A percentile compares a stretch with the other conserved stretches of the same genome.
Evolutionary conservation across 2,797 vertebrate genomes (phyloP).

Genomic region (Microhierax caerulescens): DNA sequence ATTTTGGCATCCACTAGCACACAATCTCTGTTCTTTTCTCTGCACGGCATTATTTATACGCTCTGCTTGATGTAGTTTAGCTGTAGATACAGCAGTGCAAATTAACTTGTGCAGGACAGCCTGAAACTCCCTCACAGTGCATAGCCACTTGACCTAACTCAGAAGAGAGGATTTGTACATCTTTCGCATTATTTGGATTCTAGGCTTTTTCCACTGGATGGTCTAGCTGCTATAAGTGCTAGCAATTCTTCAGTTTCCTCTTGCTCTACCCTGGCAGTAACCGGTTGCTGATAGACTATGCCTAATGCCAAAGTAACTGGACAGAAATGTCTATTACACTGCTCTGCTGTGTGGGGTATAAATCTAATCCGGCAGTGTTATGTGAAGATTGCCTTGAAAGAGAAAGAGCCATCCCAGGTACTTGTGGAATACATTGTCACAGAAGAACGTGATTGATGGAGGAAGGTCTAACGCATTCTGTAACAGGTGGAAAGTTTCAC

Average conservation of each 20-base stretch:
- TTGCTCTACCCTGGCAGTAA: background rate
- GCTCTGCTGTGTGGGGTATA: background rate
- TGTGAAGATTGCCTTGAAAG: background rate
- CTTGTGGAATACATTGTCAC: fast-evolving
- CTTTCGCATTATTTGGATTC: background rate
- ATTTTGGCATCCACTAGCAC: background rate
- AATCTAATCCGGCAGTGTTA: background rate
- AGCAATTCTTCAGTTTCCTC: background rate
- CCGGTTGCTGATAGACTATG: background rate
- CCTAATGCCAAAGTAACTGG: background rate
- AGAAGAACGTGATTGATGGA: background rate
- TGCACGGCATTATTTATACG: background rate
- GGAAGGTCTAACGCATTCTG: background rate
- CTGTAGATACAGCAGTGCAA: background rate
- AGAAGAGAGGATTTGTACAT: background rate
- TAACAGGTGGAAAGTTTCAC: background rate
- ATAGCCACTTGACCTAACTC: background rate
- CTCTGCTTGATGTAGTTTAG: background rate
- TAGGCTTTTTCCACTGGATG: background rate
- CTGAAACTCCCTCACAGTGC: background rate
- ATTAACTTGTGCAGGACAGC: background rate
- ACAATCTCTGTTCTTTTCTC: background rate
- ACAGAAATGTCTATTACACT: background rate
- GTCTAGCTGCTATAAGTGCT: background rate
- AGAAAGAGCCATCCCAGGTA: background rate